Evolutionary conservation across 2,888 invertebrate species (phyloP).

Genomic region (Diploptera punctata): DNA sequence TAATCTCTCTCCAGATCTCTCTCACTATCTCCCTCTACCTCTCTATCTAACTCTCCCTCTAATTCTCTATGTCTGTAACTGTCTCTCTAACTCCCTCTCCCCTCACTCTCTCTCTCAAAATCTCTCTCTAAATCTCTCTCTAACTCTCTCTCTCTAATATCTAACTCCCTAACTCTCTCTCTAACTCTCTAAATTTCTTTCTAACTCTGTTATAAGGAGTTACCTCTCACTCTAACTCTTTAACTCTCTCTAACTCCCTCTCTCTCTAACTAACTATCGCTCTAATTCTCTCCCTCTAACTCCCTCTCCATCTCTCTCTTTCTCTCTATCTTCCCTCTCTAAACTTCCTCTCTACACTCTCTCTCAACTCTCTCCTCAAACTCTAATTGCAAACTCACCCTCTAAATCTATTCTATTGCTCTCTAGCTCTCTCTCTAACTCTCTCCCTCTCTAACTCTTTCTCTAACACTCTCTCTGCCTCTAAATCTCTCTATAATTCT

Average conservation of each 20-base stretch:
- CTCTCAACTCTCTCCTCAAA: background rate
- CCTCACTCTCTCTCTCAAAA: too few relatives aligned
- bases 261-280: too few relatives aligned
- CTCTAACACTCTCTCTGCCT: background rate
- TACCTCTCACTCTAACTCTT: background rate
- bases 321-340: background rate
- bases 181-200: background rate
- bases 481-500: background rate
- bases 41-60: too few relatives aligned
- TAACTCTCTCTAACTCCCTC: background rate
- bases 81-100: background rate
- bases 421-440: too few relatives aligned
- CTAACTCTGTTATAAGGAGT: background rate
- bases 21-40: too few relatives aligned
- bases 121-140: too few relatives aligned
- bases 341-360: background rate
- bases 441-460: too few relatives aligned
- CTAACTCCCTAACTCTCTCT: too few relatives aligned
- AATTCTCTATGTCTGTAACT: background rate
- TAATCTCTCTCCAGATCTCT: background rate
- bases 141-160: too few relatives aligned
- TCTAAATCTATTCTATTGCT: background rate
- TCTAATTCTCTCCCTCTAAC: too few relatives aligned
- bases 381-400: background rate
- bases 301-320: too few relatives aligned